A percentile compares a stretch with the other conserved stretches of the same genome.
These are phyloP conservation scores for Hippoglossus stenolepis DNA, from an alignment of 2,113 vertebrate genomes.

Conservation along the genomic window DNA sequence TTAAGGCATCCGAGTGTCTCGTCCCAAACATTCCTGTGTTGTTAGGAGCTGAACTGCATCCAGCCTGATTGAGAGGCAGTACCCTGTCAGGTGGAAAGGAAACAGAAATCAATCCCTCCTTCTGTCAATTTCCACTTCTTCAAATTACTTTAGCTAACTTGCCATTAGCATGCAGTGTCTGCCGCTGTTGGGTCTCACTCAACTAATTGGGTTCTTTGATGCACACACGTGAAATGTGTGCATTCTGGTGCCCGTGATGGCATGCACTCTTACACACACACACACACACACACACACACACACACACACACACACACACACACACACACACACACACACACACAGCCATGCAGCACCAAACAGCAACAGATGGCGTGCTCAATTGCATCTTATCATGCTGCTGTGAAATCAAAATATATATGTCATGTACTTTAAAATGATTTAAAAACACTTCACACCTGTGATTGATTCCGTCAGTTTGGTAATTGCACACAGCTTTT, in stretches of 20 bases:
- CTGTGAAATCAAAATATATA: slow-evolving; percentile 53
- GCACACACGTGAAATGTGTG: slow-evolving; percentile 39
- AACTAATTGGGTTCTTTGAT: slow-evolving; percentile 64
- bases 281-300: neutral
- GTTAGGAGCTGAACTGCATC: slow-evolving; percentile 56
- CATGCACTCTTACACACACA: neutral
- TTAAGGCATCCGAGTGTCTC: slow-evolving; percentile 40
- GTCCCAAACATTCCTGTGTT: slow-evolving; percentile 38
- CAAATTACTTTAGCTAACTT: slow-evolving; percentile 70
- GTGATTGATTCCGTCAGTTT: slow-evolving; percentile 58
- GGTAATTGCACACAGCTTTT: slow-evolving; percentile 52
- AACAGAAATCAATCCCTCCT: slow-evolving; percentile 73
- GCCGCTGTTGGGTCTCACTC: slow-evolving; percentile 45
- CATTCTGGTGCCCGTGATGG: slow-evolving; percentile 5
- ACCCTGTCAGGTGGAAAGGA: slow-evolving; percentile 65
- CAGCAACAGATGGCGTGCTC: slow-evolving; percentile 54
- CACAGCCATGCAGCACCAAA: slow-evolving; percentile 16
- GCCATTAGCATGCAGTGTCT: slow-evolving; percentile 62
- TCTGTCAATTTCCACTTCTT: slow-evolving; percentile 72
- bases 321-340: neutral
- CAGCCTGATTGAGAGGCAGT: slow-evolving; percentile 57
- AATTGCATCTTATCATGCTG: slow-evolving; percentile 49
- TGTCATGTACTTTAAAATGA: slow-evolving; percentile 30
- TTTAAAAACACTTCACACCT: slow-evolving; percentile 62
- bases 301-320: neutral